Percentiles rank a stretch among this genome's conserved stretches.
Evolutionary conservation across 37 sponge, comb jelly and placozoan species (phyloP).

Genomic region (Mnemiopsis leidyi): DNA sequence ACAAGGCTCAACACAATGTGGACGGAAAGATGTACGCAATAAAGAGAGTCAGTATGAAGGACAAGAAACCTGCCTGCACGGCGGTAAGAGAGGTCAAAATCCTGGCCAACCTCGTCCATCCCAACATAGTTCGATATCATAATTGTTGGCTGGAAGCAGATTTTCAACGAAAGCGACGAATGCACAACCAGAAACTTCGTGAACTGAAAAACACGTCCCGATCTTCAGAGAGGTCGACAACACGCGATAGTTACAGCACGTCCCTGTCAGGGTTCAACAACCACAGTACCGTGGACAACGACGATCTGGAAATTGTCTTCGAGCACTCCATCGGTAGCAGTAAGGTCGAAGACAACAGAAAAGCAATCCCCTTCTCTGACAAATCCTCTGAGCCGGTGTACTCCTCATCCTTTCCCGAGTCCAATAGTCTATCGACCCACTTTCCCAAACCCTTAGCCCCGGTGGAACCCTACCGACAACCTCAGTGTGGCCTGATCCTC

Average conservation of each 20-base stretch:
- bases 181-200: background rate
- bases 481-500: conserved; percentile 47
- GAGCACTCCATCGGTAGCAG: background rate
- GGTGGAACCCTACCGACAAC: conserved; percentile 25
- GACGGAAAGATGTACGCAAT: conserved; percentile 54
- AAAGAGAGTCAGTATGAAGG: conserved; percentile 4
- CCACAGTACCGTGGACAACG: background rate
- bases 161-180: background rate
- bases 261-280: background rate
- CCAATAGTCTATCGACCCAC: background rate
- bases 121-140: conserved; percentile 52
- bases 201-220: background rate
- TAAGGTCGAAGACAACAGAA: background rate
- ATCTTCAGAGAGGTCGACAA: background rate
- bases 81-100: conserved; percentile 59
- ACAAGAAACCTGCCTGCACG: conserved; percentile 55
- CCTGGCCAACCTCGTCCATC: conserved; percentile 39
- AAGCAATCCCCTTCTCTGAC: background rate
- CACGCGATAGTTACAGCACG: background rate
- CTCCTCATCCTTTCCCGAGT: conserved; percentile 35
- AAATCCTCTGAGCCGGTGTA: background rate
- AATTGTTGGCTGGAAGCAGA: conserved; percentile 54
- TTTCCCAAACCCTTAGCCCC: background rate
- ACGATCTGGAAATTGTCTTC: conserved; percentile 51
- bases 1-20: conserved; percentile 56